Evolutionary conservation across 2,888 invertebrate genomes (phyloP), one percentile per base, ranked within the genome.

Genomic region (Lycaena phlaeas): DNA sequence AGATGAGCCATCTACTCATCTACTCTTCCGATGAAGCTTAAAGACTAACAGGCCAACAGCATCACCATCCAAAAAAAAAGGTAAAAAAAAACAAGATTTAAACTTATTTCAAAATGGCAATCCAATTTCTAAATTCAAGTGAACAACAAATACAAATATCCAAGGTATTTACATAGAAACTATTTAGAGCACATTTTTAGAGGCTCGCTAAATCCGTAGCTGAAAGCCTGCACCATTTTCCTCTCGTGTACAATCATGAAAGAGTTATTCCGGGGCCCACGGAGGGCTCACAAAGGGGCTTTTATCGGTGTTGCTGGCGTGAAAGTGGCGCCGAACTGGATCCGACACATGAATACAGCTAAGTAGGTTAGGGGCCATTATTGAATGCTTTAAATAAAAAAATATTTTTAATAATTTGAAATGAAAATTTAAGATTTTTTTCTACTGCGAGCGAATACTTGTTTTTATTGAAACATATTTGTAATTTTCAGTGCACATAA

Each of bases 281-380:
- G 50, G 50, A 59, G 53, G 50, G 38, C 50, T 51, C 53, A 78
- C 77, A 77, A 77, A 77, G 76, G 67, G 59, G 68, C 75, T 77
- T 77, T 78, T 76, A 78, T 68, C 70, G 65, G 53, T 42, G 50
- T 45, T 53, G 60, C 59, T 61, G 58, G 64, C 63, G 61, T 51
- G 53, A 61, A 57, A 57, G 56, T 57, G 58, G 52, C 51, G 43
- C 53, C 53, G 53, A 68, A 72, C 68, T 63, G 62, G 70, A 68
- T 68, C 68, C 63, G 58, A 59, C 65, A 61, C 62, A 56, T 63
- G 67, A 68, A 70, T 66, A 58, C 59, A 50, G 44, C 57, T 71
- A 63, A 69, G 67, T 44, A 44, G 44, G 44, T 44, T 44, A 44
- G 25, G 29, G 41, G 10, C n/a, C 38, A 41, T 36, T 41, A 29